Conservation (phyloP, 2,113 vertebrate genomes). For the Bubo bubo region DNA sequence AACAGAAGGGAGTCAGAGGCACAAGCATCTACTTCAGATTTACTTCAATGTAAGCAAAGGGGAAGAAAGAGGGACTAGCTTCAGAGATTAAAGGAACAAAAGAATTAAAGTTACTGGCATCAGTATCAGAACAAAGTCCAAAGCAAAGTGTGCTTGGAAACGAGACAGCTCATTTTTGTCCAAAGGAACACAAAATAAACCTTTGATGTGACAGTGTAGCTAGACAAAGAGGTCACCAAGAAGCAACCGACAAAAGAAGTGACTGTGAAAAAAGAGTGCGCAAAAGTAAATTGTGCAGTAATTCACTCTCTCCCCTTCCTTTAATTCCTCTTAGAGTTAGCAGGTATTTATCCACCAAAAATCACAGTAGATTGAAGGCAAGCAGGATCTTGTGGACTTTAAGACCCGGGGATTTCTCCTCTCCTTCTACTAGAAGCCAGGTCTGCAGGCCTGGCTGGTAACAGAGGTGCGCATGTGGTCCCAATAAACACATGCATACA, state of each 20-base stretch:
- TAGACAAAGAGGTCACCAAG: background rate
- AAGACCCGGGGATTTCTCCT: background rate
- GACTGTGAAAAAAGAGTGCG: background rate
- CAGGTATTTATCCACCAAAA: background rate
- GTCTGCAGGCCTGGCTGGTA: too few species aligned
- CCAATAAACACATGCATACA: background rate
- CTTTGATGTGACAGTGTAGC: background rate
- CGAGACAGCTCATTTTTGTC: background rate
- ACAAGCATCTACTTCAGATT: background rate
- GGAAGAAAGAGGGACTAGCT: background rate
- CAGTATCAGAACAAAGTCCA: background rate
- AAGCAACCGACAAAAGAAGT: background rate
- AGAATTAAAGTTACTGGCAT: background rate
- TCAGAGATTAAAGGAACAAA: background rate
- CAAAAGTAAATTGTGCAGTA: background rate
- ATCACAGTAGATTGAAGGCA: background rate
- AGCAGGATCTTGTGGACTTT: background rate
- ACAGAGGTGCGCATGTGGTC: rapidly evolving
- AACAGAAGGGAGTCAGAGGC: background rate
- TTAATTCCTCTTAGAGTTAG: background rate
- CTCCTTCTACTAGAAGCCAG: background rate
- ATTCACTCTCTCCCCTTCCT: background rate
- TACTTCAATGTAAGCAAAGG: background rate
- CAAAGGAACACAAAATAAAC: background rate
- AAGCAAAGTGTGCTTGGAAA: background rate